Conservation (phyloP, 2,113 vertebrate species). For the Vulpes ferrilata region DNA sequence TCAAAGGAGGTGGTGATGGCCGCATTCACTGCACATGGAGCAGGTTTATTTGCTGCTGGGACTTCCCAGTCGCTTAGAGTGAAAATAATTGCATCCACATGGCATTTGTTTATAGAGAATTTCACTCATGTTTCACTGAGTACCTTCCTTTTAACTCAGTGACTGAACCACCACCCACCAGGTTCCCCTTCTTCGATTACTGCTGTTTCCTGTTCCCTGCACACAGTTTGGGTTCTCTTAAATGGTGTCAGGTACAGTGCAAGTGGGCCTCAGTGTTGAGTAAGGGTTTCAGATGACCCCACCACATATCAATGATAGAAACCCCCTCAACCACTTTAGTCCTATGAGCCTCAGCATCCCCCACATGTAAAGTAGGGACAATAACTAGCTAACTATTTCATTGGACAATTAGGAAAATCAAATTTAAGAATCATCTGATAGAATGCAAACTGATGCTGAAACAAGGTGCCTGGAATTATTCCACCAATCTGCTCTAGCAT, state of each 20-base stretch:
- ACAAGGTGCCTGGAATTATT: not conserved
- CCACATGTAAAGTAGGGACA: not conserved
- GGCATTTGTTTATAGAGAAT: not conserved
- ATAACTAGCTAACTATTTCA: not conserved
- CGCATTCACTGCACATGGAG: fast-evolving
- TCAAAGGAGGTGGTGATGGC: not conserved
- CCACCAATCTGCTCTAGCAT: not conserved
- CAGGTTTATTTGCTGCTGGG: not conserved
- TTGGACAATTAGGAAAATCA: not conserved
- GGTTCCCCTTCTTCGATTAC: not conserved
- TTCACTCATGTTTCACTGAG: not conserved
- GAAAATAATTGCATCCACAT: not conserved
- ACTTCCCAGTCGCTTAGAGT: not conserved
- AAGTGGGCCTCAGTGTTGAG: not conserved
- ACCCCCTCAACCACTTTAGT: not conserved
- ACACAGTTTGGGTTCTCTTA: not conserved
- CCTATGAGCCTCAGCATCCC: not conserved
- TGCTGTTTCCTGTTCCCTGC: not conserved
- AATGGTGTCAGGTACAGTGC: not conserved
- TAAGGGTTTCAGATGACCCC: not conserved
- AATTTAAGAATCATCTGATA: not conserved
- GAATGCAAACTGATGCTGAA: not conserved
- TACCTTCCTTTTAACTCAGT: not conserved
- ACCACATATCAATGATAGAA: not conserved
- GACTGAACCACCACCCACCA: not conserved